phyloP scores from a whole-genome alignment of 2,113 vertebrate genomes.

The Pandion haliaetus region DNA sequence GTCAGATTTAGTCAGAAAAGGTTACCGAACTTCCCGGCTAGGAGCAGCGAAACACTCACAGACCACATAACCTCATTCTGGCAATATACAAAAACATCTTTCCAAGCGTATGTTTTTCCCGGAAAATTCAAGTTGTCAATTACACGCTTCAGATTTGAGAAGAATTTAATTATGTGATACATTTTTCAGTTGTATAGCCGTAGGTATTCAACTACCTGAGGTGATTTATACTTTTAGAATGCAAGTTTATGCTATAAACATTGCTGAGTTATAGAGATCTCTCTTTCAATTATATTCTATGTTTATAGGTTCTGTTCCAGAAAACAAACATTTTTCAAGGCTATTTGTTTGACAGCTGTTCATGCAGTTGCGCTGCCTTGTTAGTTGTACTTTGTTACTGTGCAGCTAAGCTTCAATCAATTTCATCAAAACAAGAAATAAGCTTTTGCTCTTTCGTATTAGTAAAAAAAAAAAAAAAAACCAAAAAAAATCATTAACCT shows the following conservation, averaged over 20 bases:
- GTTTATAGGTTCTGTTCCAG: background rate
- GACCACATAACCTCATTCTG: background rate
- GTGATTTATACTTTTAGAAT: background rate
- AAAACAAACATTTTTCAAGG: background rate
- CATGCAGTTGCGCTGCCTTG: background rate
- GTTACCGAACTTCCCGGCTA: background rate
- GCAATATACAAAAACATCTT: background rate
- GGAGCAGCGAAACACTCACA: background rate
- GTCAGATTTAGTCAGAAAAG: background rate
- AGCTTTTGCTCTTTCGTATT: constrained; percentile 19
- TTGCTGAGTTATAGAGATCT: background rate
- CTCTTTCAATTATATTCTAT: background rate
- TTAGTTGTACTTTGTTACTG: background rate
- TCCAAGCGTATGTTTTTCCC: background rate
- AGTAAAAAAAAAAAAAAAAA: background rate
- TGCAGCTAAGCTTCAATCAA: background rate
- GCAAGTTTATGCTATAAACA: background rate
- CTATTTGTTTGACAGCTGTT: background rate
- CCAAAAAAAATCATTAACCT: constrained; percentile 39
- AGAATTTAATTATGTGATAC: background rate
- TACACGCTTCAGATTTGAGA: background rate
- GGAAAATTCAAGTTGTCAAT: background rate
- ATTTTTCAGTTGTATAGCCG: background rate
- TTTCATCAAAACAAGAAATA: constrained; percentile 51
- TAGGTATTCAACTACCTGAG: background rate